phyloP scores from a whole-genome alignment of 2,797 vertebrate genomes.

The Bovichtus diacanthus region DNA sequence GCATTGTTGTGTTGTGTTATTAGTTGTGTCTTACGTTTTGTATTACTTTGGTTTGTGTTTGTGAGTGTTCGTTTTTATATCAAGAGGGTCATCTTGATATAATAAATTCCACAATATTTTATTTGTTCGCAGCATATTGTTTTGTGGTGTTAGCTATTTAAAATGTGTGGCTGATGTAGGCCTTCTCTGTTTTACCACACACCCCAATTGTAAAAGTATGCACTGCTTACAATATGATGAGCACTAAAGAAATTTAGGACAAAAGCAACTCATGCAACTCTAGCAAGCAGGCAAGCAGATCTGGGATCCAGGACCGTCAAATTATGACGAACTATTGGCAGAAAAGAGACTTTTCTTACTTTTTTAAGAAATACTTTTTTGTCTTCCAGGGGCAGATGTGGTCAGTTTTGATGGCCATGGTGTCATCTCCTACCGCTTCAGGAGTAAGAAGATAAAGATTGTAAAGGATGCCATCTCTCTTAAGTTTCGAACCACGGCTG shows the following conservation, averaged over 20 bases:
- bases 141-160: too few species aligned
- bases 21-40: too few species aligned
- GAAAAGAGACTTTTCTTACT: background rate
- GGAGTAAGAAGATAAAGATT: constrained; percentile 94
- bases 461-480: constrained; percentile 93
- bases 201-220: background rate
- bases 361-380: background rate
- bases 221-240: too few species aligned
- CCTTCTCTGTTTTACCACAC: too few species aligned
- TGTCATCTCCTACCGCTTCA: constrained; percentile 94
- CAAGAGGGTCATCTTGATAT: too few species aligned
- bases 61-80: too few species aligned
- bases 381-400: constrained; percentile 91
- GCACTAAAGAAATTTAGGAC: background rate
- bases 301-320: background rate
- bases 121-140: too few species aligned
- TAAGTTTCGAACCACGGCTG: constrained; percentile 92
- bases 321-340: background rate
- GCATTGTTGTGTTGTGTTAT: too few species aligned
- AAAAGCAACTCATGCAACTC: background rate
- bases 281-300: background rate
- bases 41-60: too few species aligned
- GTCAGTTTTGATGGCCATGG: constrained; percentile 95
- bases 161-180: too few species aligned
- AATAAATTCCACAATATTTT: too few species aligned